These are phyloP conservation scores for Meteorus colon DNA, from an alignment of 2,888 invertebrate species.

Conservation along the genomic window DNA sequence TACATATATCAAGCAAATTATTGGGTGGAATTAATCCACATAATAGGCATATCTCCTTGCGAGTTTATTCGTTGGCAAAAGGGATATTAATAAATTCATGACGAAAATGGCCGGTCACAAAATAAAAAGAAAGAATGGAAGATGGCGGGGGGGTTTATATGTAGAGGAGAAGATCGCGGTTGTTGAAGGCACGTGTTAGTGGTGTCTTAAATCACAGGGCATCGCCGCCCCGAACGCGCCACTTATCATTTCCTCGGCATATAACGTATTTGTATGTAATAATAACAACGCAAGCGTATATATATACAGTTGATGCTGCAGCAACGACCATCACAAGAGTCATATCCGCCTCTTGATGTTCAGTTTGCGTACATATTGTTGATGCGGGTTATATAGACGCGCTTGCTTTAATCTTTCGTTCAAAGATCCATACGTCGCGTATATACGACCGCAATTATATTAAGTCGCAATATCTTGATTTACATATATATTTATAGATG, in stretches of 20 bases:
- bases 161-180: neutral
- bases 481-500: neutral
- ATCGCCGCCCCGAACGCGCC: slow-evolving; percentile 38
- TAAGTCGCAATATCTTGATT: neutral
- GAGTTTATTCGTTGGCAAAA: slow-evolving; percentile 29
- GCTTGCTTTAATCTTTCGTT: slow-evolving; percentile 13
- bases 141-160: slow-evolving; percentile 12
- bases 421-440: slow-evolving; percentile 24
- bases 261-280: slow-evolving; percentile 38
- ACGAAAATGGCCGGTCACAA: slow-evolving; percentile 32
- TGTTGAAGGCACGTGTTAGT: slow-evolving; percentile 41
- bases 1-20: slow-evolving; percentile 13
- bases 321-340: slow-evolving; percentile 4
- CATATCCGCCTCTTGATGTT: slow-evolving; percentile 35
- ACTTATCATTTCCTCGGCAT: slow-evolving; percentile 41
- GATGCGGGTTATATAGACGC: slow-evolving; percentile 17
- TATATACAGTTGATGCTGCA: slow-evolving; percentile 19
- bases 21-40: slow-evolving; percentile 9
- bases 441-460: slow-evolving; percentile 11
- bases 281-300: slow-evolving; percentile 33
- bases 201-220: slow-evolving; percentile 42
- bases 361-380: slow-evolving; percentile 33
- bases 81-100: slow-evolving; percentile 41
- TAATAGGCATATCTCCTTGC: slow-evolving; percentile 16
- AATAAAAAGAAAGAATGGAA: slow-evolving; percentile 2